phyloP scores from a whole-genome alignment of 2,888 invertebrate species.

The Melangyna quadrimaculata region DNA sequence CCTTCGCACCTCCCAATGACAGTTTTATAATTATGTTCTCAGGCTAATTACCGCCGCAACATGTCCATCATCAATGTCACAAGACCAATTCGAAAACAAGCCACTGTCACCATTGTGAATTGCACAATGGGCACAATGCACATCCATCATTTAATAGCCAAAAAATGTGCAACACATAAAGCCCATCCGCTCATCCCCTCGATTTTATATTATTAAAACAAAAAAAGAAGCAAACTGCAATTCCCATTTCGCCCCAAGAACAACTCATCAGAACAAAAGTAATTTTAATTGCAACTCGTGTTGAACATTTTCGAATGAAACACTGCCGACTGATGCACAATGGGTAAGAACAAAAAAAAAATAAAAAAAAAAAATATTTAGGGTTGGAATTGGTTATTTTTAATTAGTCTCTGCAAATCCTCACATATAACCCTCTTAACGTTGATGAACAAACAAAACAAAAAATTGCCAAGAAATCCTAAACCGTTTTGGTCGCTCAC shows the following conservation, averaged over 20 bases:
- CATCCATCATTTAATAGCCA: constrained; percentile 58
- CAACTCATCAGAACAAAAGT: constrained; percentile 44
- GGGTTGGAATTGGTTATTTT: constrained; percentile 8
- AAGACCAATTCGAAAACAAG: constrained; percentile 59
- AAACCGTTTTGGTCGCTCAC: constrained; percentile 61
- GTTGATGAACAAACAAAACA: background rate
- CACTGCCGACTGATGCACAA: constrained; percentile 17
- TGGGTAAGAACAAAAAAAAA: constrained; percentile 3
- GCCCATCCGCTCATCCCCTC: background rate
- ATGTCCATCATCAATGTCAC: constrained; percentile 65
- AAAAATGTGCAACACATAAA: constrained; percentile 45
- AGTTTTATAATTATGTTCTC: constrained; percentile 69
- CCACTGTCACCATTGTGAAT: constrained; percentile 21
- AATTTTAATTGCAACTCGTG: constrained; percentile 65
- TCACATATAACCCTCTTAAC: background rate
- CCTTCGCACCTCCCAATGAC: constrained; percentile 55
- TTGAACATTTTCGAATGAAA: constrained; percentile 45
- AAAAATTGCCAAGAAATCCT: constrained; percentile 36
- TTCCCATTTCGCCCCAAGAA: constrained; percentile 6
- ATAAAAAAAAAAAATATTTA: constrained; percentile 7
- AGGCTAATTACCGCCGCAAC: constrained; percentile 62
- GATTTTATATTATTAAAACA: background rate
- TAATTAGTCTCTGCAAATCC: constrained; percentile 11
- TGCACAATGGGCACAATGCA: constrained; percentile 47
- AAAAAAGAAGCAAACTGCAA: background rate